A percentile compares a stretch with the other conserved stretches of the same genome.
These are phyloP conservation scores for Ennomos fuscantarius DNA, from an alignment of 2,888 invertebrate species.

Conservation along the genomic window DNA sequence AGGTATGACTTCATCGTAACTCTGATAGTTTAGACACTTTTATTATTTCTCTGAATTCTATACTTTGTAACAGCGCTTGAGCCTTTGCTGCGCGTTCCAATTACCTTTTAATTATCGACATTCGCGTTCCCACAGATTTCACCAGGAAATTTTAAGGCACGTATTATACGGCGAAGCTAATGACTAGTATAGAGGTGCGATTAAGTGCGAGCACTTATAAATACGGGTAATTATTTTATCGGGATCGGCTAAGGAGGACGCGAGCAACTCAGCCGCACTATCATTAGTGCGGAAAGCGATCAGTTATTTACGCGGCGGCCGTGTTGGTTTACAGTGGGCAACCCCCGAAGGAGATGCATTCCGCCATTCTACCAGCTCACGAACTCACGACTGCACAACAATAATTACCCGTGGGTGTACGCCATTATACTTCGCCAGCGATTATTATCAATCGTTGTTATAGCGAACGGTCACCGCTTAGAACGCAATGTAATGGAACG, in stretches of 20 bases:
- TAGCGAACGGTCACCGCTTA: slow-evolving; percentile 83
- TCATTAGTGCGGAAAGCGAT: slow-evolving; percentile 82
- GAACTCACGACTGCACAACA: slow-evolving; percentile 85
- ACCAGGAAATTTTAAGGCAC: slow-evolving; percentile 63
- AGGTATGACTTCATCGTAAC: slow-evolving; percentile 80
- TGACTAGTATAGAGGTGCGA: slow-evolving; percentile 67
- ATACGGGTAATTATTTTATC: slow-evolving; percentile 81
- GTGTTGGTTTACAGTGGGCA: slow-evolving; percentile 82
- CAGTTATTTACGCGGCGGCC: slow-evolving; percentile 80
- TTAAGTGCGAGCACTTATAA: slow-evolving; percentile 77
- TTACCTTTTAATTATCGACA: slow-evolving; percentile 63
- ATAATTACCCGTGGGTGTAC: slow-evolving; percentile 86
- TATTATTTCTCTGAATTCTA: slow-evolving; percentile 62
- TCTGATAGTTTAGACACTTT: slow-evolving; percentile 61
- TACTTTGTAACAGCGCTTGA: slow-evolving; percentile 40
- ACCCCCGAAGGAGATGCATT: slow-evolving; percentile 86
- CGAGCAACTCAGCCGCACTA: slow-evolving; percentile 68
- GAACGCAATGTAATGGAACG: slow-evolving; percentile 79
- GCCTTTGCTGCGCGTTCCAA: slow-evolving; percentile 51
- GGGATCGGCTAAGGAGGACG: slow-evolving; percentile 76
- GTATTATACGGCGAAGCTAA: slow-evolving; percentile 55
- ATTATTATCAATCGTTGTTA: slow-evolving; percentile 84
- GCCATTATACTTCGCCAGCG: slow-evolving; percentile 84
- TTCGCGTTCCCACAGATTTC: slow-evolving; percentile 63
- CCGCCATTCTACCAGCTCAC: slow-evolving; percentile 81